These are phyloP conservation scores for Scomber japonicus DNA, from an alignment of 2,113 vertebrate species.

Conservation along the genomic window DNA sequence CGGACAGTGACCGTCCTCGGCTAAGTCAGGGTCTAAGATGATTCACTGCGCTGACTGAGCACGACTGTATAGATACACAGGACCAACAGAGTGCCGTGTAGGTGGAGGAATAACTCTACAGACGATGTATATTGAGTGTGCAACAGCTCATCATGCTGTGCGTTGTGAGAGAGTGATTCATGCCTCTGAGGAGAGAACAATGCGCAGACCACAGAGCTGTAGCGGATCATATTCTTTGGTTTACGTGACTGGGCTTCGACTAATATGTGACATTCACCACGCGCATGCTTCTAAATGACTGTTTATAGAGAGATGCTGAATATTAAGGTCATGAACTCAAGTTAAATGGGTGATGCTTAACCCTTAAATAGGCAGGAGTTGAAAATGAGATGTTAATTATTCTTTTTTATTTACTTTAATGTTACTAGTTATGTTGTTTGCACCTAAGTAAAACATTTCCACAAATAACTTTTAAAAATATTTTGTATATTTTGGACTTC, in stretches of 20 bases:
- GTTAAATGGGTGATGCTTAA: no score
- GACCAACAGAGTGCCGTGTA: constrained; percentile 46
- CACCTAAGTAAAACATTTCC: no score
- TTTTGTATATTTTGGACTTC: no score
- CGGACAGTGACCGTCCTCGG: constrained; percentile 44
- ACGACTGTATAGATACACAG: constrained; percentile 26
- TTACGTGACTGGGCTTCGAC: background rate
- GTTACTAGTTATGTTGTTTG: no score
- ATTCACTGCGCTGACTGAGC: constrained; percentile 44
- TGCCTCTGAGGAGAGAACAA: constrained; percentile 40
- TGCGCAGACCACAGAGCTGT: constrained; percentile 21
- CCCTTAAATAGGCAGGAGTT: no score
- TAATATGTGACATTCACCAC: constrained; percentile 7
- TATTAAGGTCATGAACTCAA: background rate
- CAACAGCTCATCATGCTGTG: constrained; percentile 1
- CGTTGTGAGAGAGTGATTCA: constrained; percentile 34
- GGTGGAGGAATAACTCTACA: constrained; percentile 12
- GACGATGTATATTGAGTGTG: constrained; percentile 36
- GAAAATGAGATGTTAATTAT: no score
- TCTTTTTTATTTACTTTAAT: no score
- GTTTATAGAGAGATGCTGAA: no score
- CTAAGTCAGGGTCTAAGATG: constrained; percentile 21
- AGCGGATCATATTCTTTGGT: background rate
- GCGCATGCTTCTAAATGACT: no score
- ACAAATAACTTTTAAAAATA: no score